Conservation (phyloP, 2,797 vertebrate genomes). For the Anniella stebbinsi region DNA sequence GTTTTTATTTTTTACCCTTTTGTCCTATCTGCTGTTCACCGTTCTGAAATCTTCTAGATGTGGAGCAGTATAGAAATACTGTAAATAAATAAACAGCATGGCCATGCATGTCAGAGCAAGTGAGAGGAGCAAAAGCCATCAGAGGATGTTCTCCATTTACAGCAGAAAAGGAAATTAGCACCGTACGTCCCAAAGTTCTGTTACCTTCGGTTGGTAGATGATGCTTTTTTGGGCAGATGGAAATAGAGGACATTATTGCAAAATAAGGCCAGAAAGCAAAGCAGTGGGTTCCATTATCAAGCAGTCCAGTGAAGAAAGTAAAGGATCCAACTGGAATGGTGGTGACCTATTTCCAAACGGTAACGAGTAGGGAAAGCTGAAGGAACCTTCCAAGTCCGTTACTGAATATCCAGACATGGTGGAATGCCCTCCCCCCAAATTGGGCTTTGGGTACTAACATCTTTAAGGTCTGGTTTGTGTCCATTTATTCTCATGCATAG, state of each 20-base stretch:
- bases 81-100: no score
- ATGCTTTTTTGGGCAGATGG: no score
- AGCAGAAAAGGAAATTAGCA: neutral
- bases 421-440: neutral
- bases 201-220: no score
- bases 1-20: no score
- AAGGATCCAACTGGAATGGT: neutral
- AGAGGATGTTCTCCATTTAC: neutral
- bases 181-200: no score
- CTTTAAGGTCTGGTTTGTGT: neutral
- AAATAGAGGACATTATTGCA: no score
- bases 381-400: neutral
- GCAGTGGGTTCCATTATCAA: no score
- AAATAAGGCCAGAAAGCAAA: no score
- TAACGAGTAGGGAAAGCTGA: neutral
- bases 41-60: no score
- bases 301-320: no score
- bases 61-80: no score
- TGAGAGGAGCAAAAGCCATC: neutral
- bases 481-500: neutral
- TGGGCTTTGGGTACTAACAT: neutral
- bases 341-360: neutral
- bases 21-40: no score
- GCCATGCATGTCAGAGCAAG: neutral
- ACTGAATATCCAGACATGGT: neutral